Evolutionary conservation across 1,140 invertebrate genomes (phyloP).

Genomic region (Cecropterus lyciades): DNA sequence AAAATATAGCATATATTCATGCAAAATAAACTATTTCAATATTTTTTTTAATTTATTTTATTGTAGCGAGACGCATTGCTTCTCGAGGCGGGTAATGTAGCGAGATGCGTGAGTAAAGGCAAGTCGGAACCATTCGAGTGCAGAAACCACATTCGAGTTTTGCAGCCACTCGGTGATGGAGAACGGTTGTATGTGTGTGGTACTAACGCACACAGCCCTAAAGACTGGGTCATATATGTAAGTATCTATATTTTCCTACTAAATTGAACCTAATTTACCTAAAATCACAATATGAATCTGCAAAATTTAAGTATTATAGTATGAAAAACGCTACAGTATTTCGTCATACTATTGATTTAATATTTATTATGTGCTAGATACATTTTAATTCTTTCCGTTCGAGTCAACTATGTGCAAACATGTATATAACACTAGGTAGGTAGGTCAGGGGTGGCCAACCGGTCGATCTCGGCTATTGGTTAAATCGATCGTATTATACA

Average conservation of each 20-base stretch:
- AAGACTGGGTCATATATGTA: conserved; percentile 93
- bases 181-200: conserved; percentile 92
- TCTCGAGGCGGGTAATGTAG: conserved; percentile 90
- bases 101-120: conserved; percentile 92
- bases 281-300: no score
- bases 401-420: background rate
- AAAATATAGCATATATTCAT: no score
- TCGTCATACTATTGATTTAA: background rate
- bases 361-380: no score
- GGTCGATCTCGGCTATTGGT: no score
- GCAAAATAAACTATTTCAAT: no score
- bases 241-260: no score
- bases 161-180: conserved; percentile 92
- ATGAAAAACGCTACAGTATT: no score
- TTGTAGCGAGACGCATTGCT: conserved; percentile 89
- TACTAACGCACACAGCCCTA: conserved; percentile 94
- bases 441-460: no score
- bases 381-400: background rate
- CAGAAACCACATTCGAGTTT: conserved; percentile 92
- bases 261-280: no score
- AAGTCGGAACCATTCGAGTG: conserved; percentile 93
- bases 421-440: background rate
- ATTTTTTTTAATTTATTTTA: background rate
- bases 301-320: no score
- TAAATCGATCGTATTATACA: no score